phyloP scores from a whole-genome alignment of 2,113 vertebrate species.

The Indicator indicator region DNA sequence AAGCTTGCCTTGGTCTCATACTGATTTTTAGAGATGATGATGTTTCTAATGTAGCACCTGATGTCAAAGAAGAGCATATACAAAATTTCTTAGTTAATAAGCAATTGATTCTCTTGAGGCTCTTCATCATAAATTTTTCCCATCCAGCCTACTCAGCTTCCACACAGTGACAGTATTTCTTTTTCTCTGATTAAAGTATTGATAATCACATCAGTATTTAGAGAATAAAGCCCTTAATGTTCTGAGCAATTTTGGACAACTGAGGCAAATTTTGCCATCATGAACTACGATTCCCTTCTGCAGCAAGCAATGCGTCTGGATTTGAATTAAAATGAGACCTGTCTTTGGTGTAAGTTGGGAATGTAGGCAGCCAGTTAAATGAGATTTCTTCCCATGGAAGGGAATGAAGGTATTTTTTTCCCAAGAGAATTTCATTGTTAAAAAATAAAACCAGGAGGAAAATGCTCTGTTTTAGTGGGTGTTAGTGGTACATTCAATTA shows the following conservation, averaged over 20 bases:
- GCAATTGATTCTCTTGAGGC: background rate
- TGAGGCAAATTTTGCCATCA: constrained; percentile 32
- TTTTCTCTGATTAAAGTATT: background rate
- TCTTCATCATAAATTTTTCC: background rate
- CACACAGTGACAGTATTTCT: background rate
- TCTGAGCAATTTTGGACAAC: constrained; percentile 34
- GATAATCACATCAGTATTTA: constrained; percentile 56
- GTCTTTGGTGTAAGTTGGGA: background rate
- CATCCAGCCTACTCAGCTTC: background rate
- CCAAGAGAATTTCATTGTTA: background rate
- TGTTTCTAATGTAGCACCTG: background rate
- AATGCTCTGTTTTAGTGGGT: background rate
- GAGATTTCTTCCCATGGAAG: background rate
- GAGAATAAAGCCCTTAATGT: constrained; percentile 24
- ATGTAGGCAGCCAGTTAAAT: background rate
- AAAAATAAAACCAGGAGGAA: background rate
- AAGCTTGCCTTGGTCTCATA: background rate
- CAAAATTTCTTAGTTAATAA: constrained; percentile 3
- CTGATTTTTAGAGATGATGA: background rate
- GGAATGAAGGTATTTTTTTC: background rate
- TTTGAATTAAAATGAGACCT: background rate
- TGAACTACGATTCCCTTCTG: background rate
- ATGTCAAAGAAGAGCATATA: background rate
- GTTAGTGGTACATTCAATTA: background rate
- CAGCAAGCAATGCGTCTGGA: background rate